Percentiles rank a stretch among this genome's conserved stretches.
These are phyloP conservation scores for Archegozetes longisetosus DNA, from an alignment of 1,140 invertebrate genomes.

Conservation along the genomic window DNA sequence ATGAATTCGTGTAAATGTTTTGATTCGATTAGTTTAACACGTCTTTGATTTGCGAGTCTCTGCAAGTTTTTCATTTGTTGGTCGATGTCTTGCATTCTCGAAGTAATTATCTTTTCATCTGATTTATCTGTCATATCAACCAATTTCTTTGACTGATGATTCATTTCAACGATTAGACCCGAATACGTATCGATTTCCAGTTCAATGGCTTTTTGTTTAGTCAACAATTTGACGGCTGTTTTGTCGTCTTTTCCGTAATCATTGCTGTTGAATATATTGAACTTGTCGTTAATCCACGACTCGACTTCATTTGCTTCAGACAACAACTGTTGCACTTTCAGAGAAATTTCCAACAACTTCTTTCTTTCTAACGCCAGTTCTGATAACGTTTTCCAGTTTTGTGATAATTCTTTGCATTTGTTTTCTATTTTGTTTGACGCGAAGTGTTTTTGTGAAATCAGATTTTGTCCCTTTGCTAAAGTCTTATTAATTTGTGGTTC, in stretches of 20 bases:
- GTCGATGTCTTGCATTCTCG: slow-evolving; percentile 45
- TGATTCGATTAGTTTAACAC: slow-evolving; percentile 72
- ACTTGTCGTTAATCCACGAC: slow-evolving; percentile 75
- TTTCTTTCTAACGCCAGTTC: slow-evolving; percentile 49
- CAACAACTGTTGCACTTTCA: slow-evolving; percentile 59
- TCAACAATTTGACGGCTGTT: slow-evolving; percentile 70
- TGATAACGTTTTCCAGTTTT: slow-evolving; percentile 38
- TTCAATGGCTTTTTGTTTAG: slow-evolving; percentile 81
- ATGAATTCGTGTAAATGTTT: slow-evolving; percentile 85
- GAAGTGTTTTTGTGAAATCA: slow-evolving; percentile 55
- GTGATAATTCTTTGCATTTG: slow-evolving; percentile 17
- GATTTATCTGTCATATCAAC: slow-evolving; percentile 42
- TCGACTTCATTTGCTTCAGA: slow-evolving; percentile 75
- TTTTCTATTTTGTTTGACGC: slow-evolving; percentile 34
- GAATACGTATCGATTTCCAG: slow-evolving; percentile 83
- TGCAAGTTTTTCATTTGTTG: slow-evolving; percentile 65
- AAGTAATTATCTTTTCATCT: slow-evolving; percentile 57
- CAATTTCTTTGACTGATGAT: slow-evolving; percentile 61
- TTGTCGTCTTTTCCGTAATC: slow-evolving; percentile 76
- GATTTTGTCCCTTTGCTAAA: slow-evolving; percentile 47
- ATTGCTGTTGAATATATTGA: slow-evolving; percentile 55
- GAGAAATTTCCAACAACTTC: slow-evolving; percentile 60
- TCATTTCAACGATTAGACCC: slow-evolving; percentile 80
- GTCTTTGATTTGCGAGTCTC: slow-evolving; percentile 55
- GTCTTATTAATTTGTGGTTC: slow-evolving; percentile 63